Base-by-base conservation (phyloP, 2,888 invertebrate species). In the Ommatoiulus sabulosus region DNA sequence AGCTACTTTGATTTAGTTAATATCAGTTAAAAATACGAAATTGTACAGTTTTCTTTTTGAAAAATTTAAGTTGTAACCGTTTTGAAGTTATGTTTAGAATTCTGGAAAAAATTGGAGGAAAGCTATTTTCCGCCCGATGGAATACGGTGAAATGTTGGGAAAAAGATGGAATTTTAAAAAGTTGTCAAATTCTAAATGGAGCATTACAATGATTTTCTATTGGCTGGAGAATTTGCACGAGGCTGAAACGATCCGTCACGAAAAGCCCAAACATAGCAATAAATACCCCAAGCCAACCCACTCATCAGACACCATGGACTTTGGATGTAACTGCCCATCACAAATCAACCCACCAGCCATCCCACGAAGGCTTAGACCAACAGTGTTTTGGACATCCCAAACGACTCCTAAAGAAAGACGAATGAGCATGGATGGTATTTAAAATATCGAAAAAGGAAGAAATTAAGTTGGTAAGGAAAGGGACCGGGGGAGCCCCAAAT, bases 381-480 rank as follows among this genome's bases (percentile, higher is more conserved):
- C 63, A 17, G n/a, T 63, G 63, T 63, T 63, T 63, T 63, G 63
- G 63, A 63, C 63, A 63, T 6, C 12, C 63, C 5, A 6, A 63
- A 63, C 63, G 63, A 63, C 63, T 63, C 6, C 63, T 63, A 63
- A 63, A 63, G 63, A 6, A 52, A 63, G 63, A 63, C 63, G 63
- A 63, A 63, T 63, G 63, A 63, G 63, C 63, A n/a, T 63, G 3
- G 63, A 52, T 63, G 63, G 63, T 63, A 63, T 63, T 63, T 63
- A 63, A 63, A 63, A 63, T 63, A 63, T 63, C 63, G 63, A 63
- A 63, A 63, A 63, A 17, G 63, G 63, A 63, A 63, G 63, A 63
- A 63, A 63, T 63, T 63, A 63, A 63, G 63, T 63, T 63, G 63
- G 20, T 63, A 63, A 63, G n/a, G 63, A 63, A 63, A 63, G 63